Percentiles rank a stretch among this genome's conserved stretches.
Evolutionary conservation across 1,140 invertebrate species (phyloP).

Genomic region (Dendrolimus kikuchii): DNA sequence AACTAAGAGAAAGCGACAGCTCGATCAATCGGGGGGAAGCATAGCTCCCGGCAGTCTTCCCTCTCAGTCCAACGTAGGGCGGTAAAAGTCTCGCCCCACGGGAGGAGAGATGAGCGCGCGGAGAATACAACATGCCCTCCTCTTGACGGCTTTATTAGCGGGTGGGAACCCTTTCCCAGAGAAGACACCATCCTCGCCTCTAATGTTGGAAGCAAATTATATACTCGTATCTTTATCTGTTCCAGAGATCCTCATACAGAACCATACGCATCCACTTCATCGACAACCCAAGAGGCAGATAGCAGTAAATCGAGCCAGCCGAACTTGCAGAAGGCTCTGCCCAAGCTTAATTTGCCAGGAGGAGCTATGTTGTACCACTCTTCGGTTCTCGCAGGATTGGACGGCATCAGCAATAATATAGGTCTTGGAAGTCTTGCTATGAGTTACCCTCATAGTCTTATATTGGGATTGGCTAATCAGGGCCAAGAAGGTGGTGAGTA

Average conservation of each 20-base stretch:
- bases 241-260: conserved; percentile 35
- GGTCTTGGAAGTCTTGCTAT: conserved; percentile 56
- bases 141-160: too few relatives aligned
- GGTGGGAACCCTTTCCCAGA: too few relatives aligned
- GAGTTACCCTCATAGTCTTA: conserved; percentile 59
- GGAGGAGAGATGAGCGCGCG: too few relatives aligned
- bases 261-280: conserved; percentile 43
- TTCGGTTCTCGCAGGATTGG: conserved; percentile 43
- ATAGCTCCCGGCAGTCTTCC: too few relatives aligned
- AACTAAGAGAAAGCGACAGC: too few relatives aligned
- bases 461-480: conserved; percentile 58
- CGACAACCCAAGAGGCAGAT: conserved; percentile 47
- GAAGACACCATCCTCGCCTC: too few relatives aligned
- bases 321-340: conserved; percentile 41
- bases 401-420: conserved; percentile 47
- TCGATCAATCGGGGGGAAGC: too few relatives aligned
- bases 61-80: too few relatives aligned
- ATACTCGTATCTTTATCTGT: conserved; percentile 3
- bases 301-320: conserved; percentile 42
- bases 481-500: conserved; percentile 54
- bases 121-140: too few relatives aligned
- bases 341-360: conserved; percentile 55
- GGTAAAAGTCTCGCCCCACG: too few relatives aligned
- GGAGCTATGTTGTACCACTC: conserved; percentile 58
- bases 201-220: too few relatives aligned